phyloP scores from a whole-genome alignment of 2,797 vertebrate species.

The Spinus olivaceus region DNA sequence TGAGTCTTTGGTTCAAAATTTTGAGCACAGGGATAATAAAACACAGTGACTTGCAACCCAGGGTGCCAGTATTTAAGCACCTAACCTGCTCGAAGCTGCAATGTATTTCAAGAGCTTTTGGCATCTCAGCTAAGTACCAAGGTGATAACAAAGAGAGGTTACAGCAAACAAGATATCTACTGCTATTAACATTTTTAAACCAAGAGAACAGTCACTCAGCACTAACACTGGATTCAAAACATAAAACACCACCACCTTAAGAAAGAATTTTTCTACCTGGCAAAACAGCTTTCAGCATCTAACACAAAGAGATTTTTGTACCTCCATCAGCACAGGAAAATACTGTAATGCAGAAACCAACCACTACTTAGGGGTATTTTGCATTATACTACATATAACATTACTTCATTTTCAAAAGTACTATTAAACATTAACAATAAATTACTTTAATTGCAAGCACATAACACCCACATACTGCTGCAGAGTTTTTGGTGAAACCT shows the following conservation, averaged over 20 bases:
- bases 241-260: background rate
- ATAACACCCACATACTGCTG: background rate
- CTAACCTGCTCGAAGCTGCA: background rate
- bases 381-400: background rate
- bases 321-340: background rate
- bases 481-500: background rate
- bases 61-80: background rate
- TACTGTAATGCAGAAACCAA: background rate
- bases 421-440: background rate
- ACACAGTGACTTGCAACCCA: background rate
- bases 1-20: background rate
- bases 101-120: background rate
- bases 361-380: background rate
- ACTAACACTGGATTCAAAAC: background rate
- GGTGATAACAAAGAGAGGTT: background rate
- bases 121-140: background rate
- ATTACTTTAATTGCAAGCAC: slow-evolving; percentile 1
- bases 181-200: background rate
- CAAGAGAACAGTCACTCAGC: background rate
- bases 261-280: background rate
- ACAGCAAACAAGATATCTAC: background rate
- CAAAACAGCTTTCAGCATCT: background rate
- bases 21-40: background rate
- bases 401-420: slow-evolving; percentile 36
- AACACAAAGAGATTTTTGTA: background rate